These are phyloP conservation scores for Malacoctenus gilli DNA, from an alignment of 2,797 vertebrate species.

Conservation along the genomic window DNA sequence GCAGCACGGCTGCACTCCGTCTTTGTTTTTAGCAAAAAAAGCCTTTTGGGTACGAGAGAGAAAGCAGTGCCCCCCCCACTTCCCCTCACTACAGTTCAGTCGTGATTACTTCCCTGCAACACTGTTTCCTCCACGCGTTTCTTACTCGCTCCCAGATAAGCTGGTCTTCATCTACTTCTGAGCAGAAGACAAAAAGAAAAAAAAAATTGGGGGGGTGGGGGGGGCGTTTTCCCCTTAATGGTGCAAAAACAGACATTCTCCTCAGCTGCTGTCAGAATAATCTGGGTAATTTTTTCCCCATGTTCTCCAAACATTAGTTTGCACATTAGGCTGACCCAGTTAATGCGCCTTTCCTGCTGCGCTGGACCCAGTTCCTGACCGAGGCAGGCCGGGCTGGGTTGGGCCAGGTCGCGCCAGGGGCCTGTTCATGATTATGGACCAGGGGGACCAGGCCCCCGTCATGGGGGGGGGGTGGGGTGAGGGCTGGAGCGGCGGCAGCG, in stretches of 20 bases:
- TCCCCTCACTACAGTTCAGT: conserved; percentile 46
- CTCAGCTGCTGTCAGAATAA: conserved; percentile 87
- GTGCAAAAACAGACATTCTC: conserved; percentile 87
- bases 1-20: conserved; percentile 34
- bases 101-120: conserved; percentile 64
- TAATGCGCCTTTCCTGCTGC: conserved; percentile 87
- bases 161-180: conserved; percentile 59
- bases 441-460: conserved; percentile 86
- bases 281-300: conserved; percentile 89
- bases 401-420: conserved; percentile 70
- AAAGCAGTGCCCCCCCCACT: conserved; percentile 35
- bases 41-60: conserved; percentile 44
- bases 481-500: conserved; percentile 19
- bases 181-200: conserved; percentile 38
- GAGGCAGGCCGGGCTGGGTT: conserved; percentile 39
- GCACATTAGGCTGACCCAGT: conserved; percentile 90
- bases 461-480: conserved; percentile 37
- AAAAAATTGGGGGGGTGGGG: conserved; percentile 15
- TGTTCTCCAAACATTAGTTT: conserved; percentile 91
- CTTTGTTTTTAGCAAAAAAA: conserved; percentile 50
- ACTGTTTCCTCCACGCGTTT: conserved; percentile 61
- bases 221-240: conserved; percentile 68
- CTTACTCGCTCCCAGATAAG: conserved; percentile 56
- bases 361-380: conserved; percentile 58
- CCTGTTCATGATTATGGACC: conserved; percentile 90